phyloP scores from a whole-genome alignment of 2,797 vertebrate species.

The Uromys caudimaculatus region DNA sequence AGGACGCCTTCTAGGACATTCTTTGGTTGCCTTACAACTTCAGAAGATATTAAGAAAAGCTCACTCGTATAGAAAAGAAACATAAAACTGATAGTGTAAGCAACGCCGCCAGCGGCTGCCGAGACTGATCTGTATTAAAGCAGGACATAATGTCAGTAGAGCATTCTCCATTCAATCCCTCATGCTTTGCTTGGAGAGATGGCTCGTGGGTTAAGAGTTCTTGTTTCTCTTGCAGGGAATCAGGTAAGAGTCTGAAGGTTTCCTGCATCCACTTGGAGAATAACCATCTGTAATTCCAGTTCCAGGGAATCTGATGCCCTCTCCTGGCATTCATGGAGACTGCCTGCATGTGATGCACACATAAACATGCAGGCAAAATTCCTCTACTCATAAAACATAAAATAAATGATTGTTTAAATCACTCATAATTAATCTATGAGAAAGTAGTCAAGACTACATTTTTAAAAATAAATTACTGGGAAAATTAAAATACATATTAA shows the following conservation, averaged over 20 bases:
- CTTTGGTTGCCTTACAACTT: neutral
- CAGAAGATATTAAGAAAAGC: neutral
- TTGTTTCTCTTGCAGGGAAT: neutral
- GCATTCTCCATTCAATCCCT: neutral
- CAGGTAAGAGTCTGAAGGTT: neutral
- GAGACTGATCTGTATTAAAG: neutral
- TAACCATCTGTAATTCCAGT: neutral
- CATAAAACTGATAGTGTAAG: neutral
- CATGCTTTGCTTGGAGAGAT: neutral
- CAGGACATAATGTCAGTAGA: neutral
- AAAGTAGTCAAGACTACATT: neutral
- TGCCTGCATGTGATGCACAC: neutral
- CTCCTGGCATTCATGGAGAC: neutral
- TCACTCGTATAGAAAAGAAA: neutral
- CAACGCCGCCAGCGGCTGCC: neutral
- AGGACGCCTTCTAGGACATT: neutral
- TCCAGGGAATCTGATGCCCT: neutral
- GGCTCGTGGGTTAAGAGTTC: neutral
- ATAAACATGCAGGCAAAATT: neutral
- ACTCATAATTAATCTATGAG: neutral
- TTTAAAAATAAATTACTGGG: neutral
- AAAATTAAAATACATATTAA: neutral
- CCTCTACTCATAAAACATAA: neutral
- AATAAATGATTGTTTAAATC: neutral
- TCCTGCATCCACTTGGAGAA: neutral